Evolutionary conservation across 2,888 invertebrate species (phyloP), one percentile per base, ranked within the genome.

Genomic region (Plusia festucae): DNA sequence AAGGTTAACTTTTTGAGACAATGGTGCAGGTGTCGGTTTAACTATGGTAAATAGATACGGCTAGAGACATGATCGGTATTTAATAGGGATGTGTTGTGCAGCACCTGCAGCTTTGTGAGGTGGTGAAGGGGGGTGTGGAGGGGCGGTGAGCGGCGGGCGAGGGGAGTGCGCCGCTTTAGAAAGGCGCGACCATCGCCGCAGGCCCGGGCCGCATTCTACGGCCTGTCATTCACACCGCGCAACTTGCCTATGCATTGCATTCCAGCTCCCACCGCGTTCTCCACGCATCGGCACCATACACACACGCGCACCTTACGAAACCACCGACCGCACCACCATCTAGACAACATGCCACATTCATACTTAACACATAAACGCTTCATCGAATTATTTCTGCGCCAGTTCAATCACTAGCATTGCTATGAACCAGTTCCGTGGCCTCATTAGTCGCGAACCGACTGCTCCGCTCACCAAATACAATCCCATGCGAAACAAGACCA

Each of bases 221-320:
- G 94, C 92, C 93, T 95, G 94, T 95, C 94, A 95, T 95, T 95
- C 94, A 95, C 94, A 94, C 93, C 93, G 93, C 90, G 91, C 94
- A 93, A 94, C 91, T 95, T 93, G 94, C 93, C 94, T 95, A 94
- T 93, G 94, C 93, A 91, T 90, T 93, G 93, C 94, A 95, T 95
- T 93, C 95, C 93, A 93, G 93, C 93, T 92, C 92, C 92, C 90
- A 87, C 87, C 89, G 89, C 90, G 86, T 88, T 90, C 88, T 89
- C 90, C 86, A 88, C 88, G 87, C 89, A 89, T 85, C 86, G 79
- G 85, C 85, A 85, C 85, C 85, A 84, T 86, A 88, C 86, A 85
- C 85, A 88, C 85, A 86, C 83, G 85, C 85, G 83, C 87, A 87
- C 87, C 91, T 91, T 91, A 91, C 92, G 90, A 92, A 89, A 92